These are phyloP conservation scores for Erinaceus europaeus DNA, from an alignment of 2,113 vertebrate species.

Conservation along the genomic window DNA sequence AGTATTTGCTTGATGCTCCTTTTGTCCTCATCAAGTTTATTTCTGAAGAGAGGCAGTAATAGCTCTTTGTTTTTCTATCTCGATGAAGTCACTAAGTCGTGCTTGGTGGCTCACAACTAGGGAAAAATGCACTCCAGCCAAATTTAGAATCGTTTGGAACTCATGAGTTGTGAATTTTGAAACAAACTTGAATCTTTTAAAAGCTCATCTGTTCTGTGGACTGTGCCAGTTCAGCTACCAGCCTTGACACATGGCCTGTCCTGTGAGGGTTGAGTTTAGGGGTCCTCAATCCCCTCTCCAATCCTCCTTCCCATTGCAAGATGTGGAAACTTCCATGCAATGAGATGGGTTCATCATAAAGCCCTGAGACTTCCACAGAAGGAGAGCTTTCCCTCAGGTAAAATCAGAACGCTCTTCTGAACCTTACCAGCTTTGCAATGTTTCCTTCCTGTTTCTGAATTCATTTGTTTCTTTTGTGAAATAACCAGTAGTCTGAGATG, in stretches of 20 bases:
- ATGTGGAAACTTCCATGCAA: background rate
- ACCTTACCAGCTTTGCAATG: background rate
- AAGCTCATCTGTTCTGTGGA: constrained; percentile 70
- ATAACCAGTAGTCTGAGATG: background rate
- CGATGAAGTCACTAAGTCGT: constrained; percentile 66
- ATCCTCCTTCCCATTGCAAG: rapidly evolving
- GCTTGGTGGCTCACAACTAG: constrained; percentile 52
- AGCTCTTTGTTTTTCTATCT: constrained; percentile 65
- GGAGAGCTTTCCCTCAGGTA: background rate
- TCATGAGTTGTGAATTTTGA: constrained; percentile 74
- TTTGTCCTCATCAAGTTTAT: constrained; percentile 69
- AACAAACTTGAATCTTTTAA: constrained; percentile 75
- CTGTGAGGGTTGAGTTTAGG: background rate
- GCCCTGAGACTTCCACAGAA: background rate
- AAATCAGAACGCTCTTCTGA: background rate
- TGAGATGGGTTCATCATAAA: rapidly evolving
- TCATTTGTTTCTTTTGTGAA: background rate
- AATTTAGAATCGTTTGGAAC: constrained; percentile 76
- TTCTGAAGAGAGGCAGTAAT: constrained; percentile 51
- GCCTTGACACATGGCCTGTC: background rate
- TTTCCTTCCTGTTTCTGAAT: background rate
- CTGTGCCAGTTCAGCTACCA: constrained; percentile 28
- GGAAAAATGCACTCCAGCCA: constrained; percentile 50
- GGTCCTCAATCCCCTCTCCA: background rate
- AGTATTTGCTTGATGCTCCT: constrained; percentile 3